Percentiles rank a stretch among this genome's conserved stretches.
phyloP scores from a whole-genome alignment of 2,113 vertebrate genomes.

The Trachemys scripta region DNA sequence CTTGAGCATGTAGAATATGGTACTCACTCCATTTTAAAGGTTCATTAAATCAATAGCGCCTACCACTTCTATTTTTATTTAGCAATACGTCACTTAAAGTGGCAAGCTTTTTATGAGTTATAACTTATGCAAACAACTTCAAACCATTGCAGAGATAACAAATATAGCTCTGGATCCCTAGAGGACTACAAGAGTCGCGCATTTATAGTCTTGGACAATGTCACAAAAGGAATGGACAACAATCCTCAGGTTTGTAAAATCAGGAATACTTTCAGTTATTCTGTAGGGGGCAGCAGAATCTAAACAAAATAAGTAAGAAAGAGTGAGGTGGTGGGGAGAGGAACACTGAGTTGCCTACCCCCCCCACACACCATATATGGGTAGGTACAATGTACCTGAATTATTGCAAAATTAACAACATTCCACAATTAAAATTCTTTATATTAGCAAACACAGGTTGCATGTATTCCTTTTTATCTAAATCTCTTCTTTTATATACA shows the following conservation, averaged over 20 bases:
- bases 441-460: conserved; percentile 70
- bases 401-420: conserved; percentile 70
- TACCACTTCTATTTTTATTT: neutral
- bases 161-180: neutral
- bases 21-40: neutral
- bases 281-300: conserved; percentile 80
- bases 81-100: neutral
- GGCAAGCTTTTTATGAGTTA: neutral
- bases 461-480: conserved; percentile 77
- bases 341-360: conserved; percentile 48
- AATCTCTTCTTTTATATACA: conserved; percentile 80
- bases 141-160: neutral
- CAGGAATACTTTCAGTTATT: conserved; percentile 45
- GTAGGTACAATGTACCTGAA: conserved; percentile 44
- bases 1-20: neutral
- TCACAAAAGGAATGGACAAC: neutral
- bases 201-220: neutral
- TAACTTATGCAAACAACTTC: neutral
- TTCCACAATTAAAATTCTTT: conserved; percentile 79
- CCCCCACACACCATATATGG: neutral
- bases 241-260: neutral
- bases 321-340: neutral
- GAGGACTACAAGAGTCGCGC: neutral
- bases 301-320: conserved; percentile 66
- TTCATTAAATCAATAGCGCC: neutral